Conservation (phyloP, 2,113 vertebrate species). For the Tamias sibiricus region DNA sequence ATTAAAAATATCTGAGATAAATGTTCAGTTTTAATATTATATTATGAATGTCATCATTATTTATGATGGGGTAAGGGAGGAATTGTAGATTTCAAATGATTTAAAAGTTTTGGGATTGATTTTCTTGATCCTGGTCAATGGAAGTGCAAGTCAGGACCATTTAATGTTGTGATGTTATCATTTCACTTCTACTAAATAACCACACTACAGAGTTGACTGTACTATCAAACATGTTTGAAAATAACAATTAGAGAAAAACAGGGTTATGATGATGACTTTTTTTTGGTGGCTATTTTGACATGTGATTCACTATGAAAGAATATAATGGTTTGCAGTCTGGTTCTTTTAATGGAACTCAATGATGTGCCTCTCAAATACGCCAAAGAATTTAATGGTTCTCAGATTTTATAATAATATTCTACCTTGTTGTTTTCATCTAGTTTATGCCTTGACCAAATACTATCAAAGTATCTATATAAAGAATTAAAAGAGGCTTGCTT, state of each 20-base stretch:
- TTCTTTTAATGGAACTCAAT: slow-evolving; percentile 72
- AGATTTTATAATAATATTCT: slow-evolving; percentile 64
- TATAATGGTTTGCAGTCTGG: slow-evolving; percentile 72
- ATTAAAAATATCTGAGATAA: slow-evolving; percentile 41
- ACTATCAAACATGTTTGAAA: slow-evolving; percentile 55
- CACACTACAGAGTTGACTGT: not conserved
- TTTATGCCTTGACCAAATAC: slow-evolving; percentile 63
- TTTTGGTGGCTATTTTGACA: slow-evolving; percentile 67
- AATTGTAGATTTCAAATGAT: not conserved
- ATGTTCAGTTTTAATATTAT: not conserved
- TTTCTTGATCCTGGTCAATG: slow-evolving; percentile 33
- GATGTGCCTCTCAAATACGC: slow-evolving; percentile 77
- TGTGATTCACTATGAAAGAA: slow-evolving; percentile 61
- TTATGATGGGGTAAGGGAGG: not conserved
- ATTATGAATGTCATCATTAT: not conserved
- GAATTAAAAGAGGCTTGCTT: slow-evolving; percentile 34
- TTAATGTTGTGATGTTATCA: slow-evolving; percentile 36
- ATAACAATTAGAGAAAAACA: slow-evolving; percentile 72
- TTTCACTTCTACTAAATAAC: slow-evolving; percentile 37
- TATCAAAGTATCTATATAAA: slow-evolving; percentile 54
- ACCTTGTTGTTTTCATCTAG: slow-evolving; percentile 76
- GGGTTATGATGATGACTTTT: slow-evolving; percentile 59
- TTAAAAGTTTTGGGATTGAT: slow-evolving; percentile 27
- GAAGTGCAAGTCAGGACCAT: not conserved
- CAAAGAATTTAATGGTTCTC: slow-evolving; percentile 54